A percentile compares a stretch with the other conserved stretches of the same genome.
phyloP scores from a whole-genome alignment of 2,888 invertebrate genomes.

The Odontocerum albicorne region DNA sequence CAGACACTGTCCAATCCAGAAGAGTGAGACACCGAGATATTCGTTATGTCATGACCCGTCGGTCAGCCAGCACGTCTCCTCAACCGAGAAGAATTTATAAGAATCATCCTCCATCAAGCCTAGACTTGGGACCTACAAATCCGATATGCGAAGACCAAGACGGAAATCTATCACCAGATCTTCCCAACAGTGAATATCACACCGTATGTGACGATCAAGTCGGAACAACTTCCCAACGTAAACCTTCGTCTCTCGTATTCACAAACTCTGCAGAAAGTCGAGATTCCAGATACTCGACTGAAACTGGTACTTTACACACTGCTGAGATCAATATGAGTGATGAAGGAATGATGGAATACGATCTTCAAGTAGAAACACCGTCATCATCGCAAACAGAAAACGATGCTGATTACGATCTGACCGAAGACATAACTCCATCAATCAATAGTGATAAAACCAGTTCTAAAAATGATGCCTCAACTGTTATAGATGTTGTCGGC shows the following conservation, averaged over 20 bases:
- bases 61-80: conserved; percentile 33
- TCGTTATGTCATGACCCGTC: conserved; percentile 4
- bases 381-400: conserved; percentile 33
- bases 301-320: conserved; percentile 34
- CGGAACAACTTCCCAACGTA: conserved; percentile 3
- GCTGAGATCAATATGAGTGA: conserved; percentile 33
- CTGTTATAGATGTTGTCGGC: conserved; percentile 32
- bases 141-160: conserved; percentile 25
- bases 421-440: conserved; percentile 32
- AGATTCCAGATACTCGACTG: conserved; percentile 33
- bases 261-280: conserved; percentile 26
- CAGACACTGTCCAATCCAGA: conserved; percentile 45
- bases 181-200: conserved; percentile 31
- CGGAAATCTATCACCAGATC: conserved; percentile 27
- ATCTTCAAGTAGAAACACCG: conserved; percentile 27
- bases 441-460: conserved; percentile 27
- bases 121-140: conserved; percentile 25
- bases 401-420: conserved; percentile 29
- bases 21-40: conserved; percentile 42
- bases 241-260: conserved; percentile 1
- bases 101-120: conserved; percentile 21
- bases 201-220: conserved; percentile 31
- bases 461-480: conserved; percentile 32
- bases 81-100: conserved; percentile 22
- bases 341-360: conserved; percentile 25